Evolutionary conservation across 2,113 vertebrate species (phyloP), one percentile per base, ranked within the genome.

Genomic region (Otolemur garnettii): DNA sequence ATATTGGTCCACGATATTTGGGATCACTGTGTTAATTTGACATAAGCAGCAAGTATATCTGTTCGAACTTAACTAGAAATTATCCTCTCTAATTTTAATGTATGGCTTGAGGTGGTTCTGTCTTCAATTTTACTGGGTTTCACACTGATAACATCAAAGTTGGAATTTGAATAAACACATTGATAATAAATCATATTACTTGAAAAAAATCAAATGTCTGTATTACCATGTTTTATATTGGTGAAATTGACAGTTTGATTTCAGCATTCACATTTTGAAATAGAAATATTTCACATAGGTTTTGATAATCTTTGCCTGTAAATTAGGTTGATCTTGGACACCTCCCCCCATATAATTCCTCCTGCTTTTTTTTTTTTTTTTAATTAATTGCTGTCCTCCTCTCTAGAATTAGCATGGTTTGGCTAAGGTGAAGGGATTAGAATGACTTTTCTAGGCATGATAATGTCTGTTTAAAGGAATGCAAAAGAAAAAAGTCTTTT

Each of bases 391-490:
- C 87, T 96, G 75, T 77, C 53, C 78, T 90, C 33, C 77, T 96
- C 28, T 94, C 62, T 93, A 85, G 71, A 97, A 86, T 98, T 96
- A 97, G 75, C 80, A 78, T 83, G 90, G n/a, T 38, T 94, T 97
- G 83, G 42, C 57, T 93, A 91, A 96, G 42, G 28, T 96, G 42
- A 98, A 92, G 28, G 87, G 68, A 94, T 98, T 97, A 97, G 28
- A 97, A 90, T 85, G 97, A 91, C 91, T 98, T 93, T 95, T 96
- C 33, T 85, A 93, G 69, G 90, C 90, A 79, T 97, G 91, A 92
- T 97, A 95, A 97, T 96, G 84, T 96, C 68, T 95, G 66, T 92
- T 91, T 97, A 94, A 97, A 95, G 75, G 60, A 96, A 94, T 66
- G 92, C 35, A 81, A 90, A 89, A 53, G 83, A 79, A 95, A 93